Evolutionary conservation across 2,888 invertebrate genomes (phyloP).

Genomic region (Uropetala carovei): DNA sequence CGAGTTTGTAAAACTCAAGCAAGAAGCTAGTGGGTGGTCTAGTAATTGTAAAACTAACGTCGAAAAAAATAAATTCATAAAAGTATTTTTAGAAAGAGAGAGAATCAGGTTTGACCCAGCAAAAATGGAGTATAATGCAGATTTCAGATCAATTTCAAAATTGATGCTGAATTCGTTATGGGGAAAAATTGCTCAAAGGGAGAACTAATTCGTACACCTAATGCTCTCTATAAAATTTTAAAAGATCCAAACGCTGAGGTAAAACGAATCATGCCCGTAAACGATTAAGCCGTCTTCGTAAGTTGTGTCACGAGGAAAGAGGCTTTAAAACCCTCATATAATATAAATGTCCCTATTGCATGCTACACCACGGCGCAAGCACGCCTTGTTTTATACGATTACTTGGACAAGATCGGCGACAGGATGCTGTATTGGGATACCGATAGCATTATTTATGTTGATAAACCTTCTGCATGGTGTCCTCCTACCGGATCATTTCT

Average conservation of each 20-base stretch:
- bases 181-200: slow-evolving; percentile 67
- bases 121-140: slow-evolving; percentile 68
- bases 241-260: too few relatives aligned
- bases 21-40: slow-evolving; percentile 70
- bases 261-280: too few relatives aligned
- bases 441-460: slow-evolving; percentile 71
- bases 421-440: slow-evolving; percentile 73
- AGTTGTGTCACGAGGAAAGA: background rate
- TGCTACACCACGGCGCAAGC: slow-evolving; percentile 72
- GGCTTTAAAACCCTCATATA: background rate
- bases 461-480: slow-evolving; percentile 51
- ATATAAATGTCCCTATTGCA: slow-evolving; percentile 72
- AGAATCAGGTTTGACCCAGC: slow-evolving; percentile 63
- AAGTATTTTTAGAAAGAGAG: slow-evolving; percentile 65
- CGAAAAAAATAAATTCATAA: slow-evolving; percentile 66
- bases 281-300: slow-evolving; percentile 67
- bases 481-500: slow-evolving; percentile 71
- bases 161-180: too few relatives aligned
- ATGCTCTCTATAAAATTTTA: too few relatives aligned
- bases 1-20: slow-evolving; percentile 71
- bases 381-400: slow-evolving; percentile 71
- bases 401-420: slow-evolving; percentile 71
- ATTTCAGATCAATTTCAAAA: slow-evolving; percentile 69
- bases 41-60: slow-evolving; percentile 68
- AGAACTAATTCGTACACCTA: too few relatives aligned